Conservation (phyloP, 2,888 invertebrate genomes). For the Sepioteuthis lessoniana region DNA sequence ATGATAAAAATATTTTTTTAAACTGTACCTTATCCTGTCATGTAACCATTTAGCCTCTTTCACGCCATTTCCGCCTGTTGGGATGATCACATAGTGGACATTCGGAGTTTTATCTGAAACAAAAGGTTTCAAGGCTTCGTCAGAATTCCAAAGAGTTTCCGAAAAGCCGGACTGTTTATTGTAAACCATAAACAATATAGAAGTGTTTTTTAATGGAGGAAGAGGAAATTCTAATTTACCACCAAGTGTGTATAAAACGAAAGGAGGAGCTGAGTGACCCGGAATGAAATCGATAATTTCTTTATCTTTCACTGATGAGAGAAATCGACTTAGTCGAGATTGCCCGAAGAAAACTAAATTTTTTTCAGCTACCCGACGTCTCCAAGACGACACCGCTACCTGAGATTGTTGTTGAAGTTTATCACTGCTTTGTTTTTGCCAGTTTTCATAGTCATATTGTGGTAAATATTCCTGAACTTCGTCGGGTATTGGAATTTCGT, state of each 20-base stretch:
- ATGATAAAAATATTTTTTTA: neutral
- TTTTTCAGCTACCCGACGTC: neutral
- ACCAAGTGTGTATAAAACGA: constrained; percentile 56
- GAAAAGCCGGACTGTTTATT: constrained; percentile 60
- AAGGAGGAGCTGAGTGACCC: constrained; percentile 54
- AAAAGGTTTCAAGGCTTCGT: constrained; percentile 54
- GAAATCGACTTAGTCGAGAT: too few species aligned
- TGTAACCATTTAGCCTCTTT: constrained; percentile 60
- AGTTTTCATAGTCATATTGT: too few species aligned
- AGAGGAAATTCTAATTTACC: constrained; percentile 57
- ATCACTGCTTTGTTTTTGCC: too few species aligned
- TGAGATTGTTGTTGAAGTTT: neutral
- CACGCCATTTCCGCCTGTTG: constrained; percentile 53
- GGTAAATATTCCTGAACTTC: too few species aligned
- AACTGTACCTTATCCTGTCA: constrained; percentile 51
- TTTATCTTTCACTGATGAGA: constrained; percentile 50
- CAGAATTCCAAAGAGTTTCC: constrained; percentile 59
- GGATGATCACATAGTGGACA: constrained; percentile 57
- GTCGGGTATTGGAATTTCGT: too few species aligned
- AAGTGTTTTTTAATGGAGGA: constrained; percentile 50
- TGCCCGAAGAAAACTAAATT: neutral
- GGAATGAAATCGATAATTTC: constrained; percentile 55
- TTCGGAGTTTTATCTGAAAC: constrained; percentile 47
- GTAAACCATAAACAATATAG: constrained; percentile 59
- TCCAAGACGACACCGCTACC: neutral